A percentile compares a stretch with the other conserved stretches of the same genome.
Conservation (phyloP, 2,888 invertebrate species). For the Zonitis immaculata region DNA sequence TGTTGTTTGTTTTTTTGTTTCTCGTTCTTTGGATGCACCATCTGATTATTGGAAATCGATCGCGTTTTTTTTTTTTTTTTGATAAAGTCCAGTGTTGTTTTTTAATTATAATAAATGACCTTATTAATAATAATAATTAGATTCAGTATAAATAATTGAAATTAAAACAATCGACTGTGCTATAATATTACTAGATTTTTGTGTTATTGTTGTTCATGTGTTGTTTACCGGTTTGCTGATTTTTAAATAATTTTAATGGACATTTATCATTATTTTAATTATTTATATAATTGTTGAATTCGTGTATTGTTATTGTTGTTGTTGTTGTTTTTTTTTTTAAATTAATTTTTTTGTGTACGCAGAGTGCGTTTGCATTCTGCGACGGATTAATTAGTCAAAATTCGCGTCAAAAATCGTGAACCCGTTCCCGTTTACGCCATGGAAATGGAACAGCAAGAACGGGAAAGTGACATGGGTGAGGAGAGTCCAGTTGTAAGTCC, state of each 20-base stretch:
- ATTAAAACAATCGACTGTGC: too few species aligned
- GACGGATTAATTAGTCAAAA: slow-evolving; percentile 58
- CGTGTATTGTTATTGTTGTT: slow-evolving; percentile 2
- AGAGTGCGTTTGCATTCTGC: slow-evolving; percentile 47
- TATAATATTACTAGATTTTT: background rate
- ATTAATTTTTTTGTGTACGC: slow-evolving; percentile 35
- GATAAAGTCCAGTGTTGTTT: too few species aligned
- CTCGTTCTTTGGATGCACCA: too few species aligned
- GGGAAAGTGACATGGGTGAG: slow-evolving; percentile 72
- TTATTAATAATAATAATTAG: too few species aligned
- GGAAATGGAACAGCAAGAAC: slow-evolving; percentile 59
- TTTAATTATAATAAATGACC: too few species aligned
- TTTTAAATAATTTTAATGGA: too few species aligned
- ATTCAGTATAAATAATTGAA: too few species aligned
- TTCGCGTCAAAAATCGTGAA: slow-evolving; percentile 85
- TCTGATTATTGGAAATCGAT: too few species aligned
- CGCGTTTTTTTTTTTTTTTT: too few species aligned
- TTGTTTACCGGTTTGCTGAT: slow-evolving; percentile 30
- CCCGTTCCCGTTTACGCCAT: slow-evolving; percentile 82
- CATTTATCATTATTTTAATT: background rate
- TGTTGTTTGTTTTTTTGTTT: too few species aligned
- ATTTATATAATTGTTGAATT: slow-evolving; percentile 23
- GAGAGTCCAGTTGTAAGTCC: slow-evolving; percentile 69
- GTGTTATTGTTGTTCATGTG: background rate
- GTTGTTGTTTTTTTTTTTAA: slow-evolving; percentile 11